Evolutionary conservation across 2,113 vertebrate genomes (phyloP), one percentile per base, ranked within the genome.

Genomic region (Pleuronectes platessa): DNA sequence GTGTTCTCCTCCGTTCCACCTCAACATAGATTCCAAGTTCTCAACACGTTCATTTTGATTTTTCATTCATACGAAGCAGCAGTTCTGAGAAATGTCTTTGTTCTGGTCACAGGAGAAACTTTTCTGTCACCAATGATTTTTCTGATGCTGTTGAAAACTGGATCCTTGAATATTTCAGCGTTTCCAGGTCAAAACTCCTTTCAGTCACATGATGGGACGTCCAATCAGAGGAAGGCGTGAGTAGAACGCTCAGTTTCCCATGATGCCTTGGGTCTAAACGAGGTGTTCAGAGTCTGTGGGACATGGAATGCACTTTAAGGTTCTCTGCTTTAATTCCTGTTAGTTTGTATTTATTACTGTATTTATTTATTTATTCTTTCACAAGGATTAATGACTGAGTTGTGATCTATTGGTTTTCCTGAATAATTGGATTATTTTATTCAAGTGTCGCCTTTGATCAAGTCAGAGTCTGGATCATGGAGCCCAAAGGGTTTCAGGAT

Each of bases 281-380:
- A 42, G 40, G 40, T 42, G 40, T 66, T 71, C 42, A 23, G 68
- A 69, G 56, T 72, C 65, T 74, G 79, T 70, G 51, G 68, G 81
- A 69, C 77, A 15, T 23, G 77, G 54, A 74, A 80, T 76, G 87
- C 89, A 88, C 86, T 86, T 90, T 87, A 83, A 66, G 56, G 72
- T 77, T 62, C 63, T 74, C 66, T 61, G 71, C 76, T 90, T 51
- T 79, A 37, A 37, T 45, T 47, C 24, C 21, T 31, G 6, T 31
- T 31, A 7, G 31, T 8, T 8, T 60, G 79, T 68, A 74, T 70
- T 76, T 85, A 58, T 71, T 59, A 15, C 14, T 56, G 20, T 76
- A 70, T 87, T 65, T 74, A 27, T 79, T 68, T 82, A 80, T 89
- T 85, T 79, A 68, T 86, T 82, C 72, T 61, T 51, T 21, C 31